Percentiles rank a stretch among this genome's conserved stretches.
Evolutionary conservation across 2,797 vertebrate genomes (phyloP).

Genomic region (Phoxinus dragarum): DNA sequence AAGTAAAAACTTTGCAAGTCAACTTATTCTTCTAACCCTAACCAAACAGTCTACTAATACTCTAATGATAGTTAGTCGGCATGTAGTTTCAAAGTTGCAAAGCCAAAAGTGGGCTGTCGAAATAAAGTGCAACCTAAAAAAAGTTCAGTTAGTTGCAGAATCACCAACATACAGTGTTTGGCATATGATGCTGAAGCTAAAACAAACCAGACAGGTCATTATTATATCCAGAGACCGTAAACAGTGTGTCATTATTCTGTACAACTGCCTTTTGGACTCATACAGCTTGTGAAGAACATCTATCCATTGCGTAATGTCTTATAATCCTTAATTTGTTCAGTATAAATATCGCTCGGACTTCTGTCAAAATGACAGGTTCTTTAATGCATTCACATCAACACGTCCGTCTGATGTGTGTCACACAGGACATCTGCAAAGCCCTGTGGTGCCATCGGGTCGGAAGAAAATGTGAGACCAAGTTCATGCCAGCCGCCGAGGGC

Average conservation of each 20-base stretch:
- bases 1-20: not conserved
- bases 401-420: constrained; percentile 30
- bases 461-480: constrained; percentile 94
- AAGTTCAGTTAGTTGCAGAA: not conserved
- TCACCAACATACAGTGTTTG: not conserved
- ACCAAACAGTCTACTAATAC: not conserved
- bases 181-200: not conserved
- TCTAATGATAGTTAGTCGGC: not conserved
- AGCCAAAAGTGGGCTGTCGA: not conserved
- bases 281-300: not conserved
- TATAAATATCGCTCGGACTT: not conserved
- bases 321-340: not conserved
- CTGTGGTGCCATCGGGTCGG: constrained; percentile 91
- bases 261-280: constrained; percentile 6
- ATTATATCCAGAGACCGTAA: constrained; percentile 15
- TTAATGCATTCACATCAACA: constrained; percentile 2
- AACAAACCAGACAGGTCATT: constrained; percentile 10
- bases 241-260: not conserved
- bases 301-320: not conserved
- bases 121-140: not conserved
- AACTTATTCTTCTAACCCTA: not conserved
- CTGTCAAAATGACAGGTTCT: not conserved
- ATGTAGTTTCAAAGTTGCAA: not conserved
- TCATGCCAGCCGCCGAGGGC: constrained; percentile 94
- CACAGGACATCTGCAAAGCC: constrained; percentile 92